These are phyloP conservation scores for Hypselothyrea guttata DNA, from an alignment of 2,888 invertebrate genomes.

Conservation along the genomic window DNA sequence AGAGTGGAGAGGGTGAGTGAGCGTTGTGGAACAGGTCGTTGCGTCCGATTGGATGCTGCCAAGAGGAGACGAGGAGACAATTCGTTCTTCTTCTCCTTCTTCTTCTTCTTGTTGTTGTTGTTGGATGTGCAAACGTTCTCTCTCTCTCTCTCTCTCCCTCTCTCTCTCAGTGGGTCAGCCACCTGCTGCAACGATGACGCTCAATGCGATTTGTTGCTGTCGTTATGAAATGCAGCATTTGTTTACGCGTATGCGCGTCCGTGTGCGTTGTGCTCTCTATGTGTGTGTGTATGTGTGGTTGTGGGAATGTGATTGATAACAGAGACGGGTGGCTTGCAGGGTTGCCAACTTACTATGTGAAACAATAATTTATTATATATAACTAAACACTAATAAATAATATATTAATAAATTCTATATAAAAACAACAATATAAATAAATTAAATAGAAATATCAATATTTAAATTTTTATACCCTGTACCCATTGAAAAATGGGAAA, in stretches of 20 bases:
- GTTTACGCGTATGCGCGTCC: neutral
- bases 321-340: neutral
- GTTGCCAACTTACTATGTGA: slow-evolving; percentile 1
- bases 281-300: slow-evolving; percentile 2
- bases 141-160: too few relatives aligned
- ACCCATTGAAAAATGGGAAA: too few relatives aligned
- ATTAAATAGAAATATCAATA: too few relatives aligned
- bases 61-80: slow-evolving; percentile 6
- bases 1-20: neutral
- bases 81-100: slow-evolving; percentile 13
- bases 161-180: slow-evolving; percentile 50
- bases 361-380: neutral
- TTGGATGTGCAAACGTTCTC: slow-evolving; percentile 2
- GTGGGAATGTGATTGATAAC: neutral
- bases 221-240: slow-evolving; percentile 22
- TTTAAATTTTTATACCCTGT: too few relatives aligned
- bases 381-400: too few relatives aligned
- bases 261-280: neutral
- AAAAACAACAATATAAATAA: too few relatives aligned
- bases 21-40: slow-evolving; percentile 7
- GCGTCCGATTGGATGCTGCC: slow-evolving; percentile 43
- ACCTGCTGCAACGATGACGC: slow-evolving; percentile 47
- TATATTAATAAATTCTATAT: too few relatives aligned
- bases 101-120: neutral
- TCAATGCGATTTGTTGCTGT: slow-evolving; percentile 21